Evolutionary conservation across 2,888 invertebrate species (phyloP).

Genomic region (Argynnis bischoffii): DNA sequence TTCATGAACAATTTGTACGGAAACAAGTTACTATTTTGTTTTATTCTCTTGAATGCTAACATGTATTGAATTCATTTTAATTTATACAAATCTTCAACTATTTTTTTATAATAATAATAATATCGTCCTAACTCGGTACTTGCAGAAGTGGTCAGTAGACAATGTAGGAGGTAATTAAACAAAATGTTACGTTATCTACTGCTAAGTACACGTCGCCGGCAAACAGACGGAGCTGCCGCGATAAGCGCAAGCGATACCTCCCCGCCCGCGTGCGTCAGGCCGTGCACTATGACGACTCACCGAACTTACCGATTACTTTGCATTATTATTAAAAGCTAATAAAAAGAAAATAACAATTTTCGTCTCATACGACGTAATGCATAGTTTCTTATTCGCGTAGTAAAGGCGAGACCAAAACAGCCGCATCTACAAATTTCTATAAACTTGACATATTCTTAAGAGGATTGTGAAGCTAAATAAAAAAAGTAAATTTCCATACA

Average conservation of each 20-base stretch:
- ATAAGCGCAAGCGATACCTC: conserved; percentile 1
- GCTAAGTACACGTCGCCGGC: conserved; percentile 12
- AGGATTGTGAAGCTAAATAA: too few relatives aligned
- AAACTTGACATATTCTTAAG: neutral
- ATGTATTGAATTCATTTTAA: too few relatives aligned
- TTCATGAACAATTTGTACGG: too few relatives aligned
- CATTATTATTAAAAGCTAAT: neutral
- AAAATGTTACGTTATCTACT: conserved; percentile 25
- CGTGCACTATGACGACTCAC: neutral
- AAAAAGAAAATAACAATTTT: too few relatives aligned
- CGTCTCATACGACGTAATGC: too few relatives aligned
- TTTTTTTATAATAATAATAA: neutral
- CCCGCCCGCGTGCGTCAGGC: neutral
- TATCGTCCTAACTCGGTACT: conserved; percentile 1
- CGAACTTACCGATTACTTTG: neutral
- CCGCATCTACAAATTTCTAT: neutral
- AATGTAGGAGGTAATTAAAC: conserved; percentile 18
- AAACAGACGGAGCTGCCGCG: conserved; percentile 15
- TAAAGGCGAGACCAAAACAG: neutral
- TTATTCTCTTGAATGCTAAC: too few relatives aligned
- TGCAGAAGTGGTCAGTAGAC: conserved; percentile 9
- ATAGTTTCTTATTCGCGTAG: neutral
- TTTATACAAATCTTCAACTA: too few relatives aligned
- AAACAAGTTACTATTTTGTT: too few relatives aligned
- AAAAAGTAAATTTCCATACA: too few relatives aligned